These are phyloP conservation scores for Bimastos eiseni DNA, from an alignment of 2,888 invertebrate species.

Conservation along the genomic window DNA sequence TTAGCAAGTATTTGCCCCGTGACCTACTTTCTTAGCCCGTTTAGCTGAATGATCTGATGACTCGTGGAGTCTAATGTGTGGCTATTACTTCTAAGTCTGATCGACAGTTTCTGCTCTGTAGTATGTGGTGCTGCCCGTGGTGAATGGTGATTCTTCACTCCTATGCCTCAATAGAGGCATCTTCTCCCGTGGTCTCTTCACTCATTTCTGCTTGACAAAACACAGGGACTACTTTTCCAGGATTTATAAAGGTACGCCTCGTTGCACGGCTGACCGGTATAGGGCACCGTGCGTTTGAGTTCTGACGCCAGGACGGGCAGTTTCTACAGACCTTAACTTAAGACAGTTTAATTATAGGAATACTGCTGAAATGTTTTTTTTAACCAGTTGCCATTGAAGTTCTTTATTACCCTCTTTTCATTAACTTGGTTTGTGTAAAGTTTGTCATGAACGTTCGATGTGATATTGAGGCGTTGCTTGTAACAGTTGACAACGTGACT, in stretches of 20 bases:
- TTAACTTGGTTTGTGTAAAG: too few relatives aligned
- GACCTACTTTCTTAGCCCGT: neutral
- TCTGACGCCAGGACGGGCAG: neutral
- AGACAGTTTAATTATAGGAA: neutral
- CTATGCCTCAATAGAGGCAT: neutral
- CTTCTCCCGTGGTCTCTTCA: neutral
- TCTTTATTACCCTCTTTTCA: too few relatives aligned
- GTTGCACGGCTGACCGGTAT: neutral
- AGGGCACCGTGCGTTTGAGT: neutral
- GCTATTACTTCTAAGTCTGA: neutral
- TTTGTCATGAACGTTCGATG: too few relatives aligned
- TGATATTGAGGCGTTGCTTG: too few relatives aligned
- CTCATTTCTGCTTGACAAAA: constrained; percentile 7
- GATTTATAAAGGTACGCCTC: neutral
- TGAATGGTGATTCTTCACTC: neutral
- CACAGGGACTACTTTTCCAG: neutral
- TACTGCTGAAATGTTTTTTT: too few relatives aligned
- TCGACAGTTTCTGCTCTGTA: neutral
- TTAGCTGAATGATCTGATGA: neutral
- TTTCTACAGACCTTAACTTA: neutral
- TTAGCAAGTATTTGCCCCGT: too few relatives aligned
- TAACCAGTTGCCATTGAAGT: too few relatives aligned
- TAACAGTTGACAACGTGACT: too few relatives aligned
- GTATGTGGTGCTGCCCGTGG: neutral
- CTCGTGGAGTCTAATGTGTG: neutral